A percentile compares a stretch with the other conserved stretches of the same genome.
These are phyloP conservation scores for Heliconius hortense DNA, from an alignment of 2,888 invertebrate genomes.

Conservation along the genomic window DNA sequence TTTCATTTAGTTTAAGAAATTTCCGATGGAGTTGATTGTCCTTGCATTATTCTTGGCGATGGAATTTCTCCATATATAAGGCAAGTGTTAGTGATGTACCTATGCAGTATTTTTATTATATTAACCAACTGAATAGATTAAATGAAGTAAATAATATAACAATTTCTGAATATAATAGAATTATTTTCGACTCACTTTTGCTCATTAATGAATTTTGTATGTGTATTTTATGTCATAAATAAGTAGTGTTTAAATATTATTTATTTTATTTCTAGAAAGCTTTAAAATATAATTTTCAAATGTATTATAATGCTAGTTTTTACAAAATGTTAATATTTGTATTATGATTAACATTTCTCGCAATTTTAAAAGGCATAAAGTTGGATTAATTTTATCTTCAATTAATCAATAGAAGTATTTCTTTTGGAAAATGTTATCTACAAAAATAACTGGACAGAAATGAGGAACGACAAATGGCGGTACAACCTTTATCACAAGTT, in stretches of 20 bases:
- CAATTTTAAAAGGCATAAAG: not conserved
- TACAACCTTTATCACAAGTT: conserved; percentile 18
- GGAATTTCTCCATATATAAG: conserved; percentile 29
- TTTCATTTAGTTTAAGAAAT: conserved; percentile 36
- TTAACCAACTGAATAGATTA: not conserved
- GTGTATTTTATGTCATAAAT: not conserved
- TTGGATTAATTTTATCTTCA: not conserved
- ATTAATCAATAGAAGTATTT: too few species aligned
- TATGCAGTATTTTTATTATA: not conserved
- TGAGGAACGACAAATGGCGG: conserved; percentile 11
- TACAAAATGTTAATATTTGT: too few species aligned
- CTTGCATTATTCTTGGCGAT: conserved; percentile 23
- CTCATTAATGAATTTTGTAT: not conserved
- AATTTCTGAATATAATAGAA: not conserved
- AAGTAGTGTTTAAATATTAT: not conserved
- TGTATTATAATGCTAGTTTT: too few species aligned
- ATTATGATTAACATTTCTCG: too few species aligned
- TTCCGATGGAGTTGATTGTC: conserved; percentile 34
- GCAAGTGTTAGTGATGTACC: conserved; percentile 35
- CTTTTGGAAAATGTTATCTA: not conserved
- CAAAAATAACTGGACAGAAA: not conserved
- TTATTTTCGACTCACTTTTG: not conserved
- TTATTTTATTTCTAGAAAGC: not conserved
- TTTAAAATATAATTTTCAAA: not conserved
- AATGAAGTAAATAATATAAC: not conserved